These are phyloP conservation scores for Chunga burmeisteri DNA, from an alignment of 2,113 vertebrate species.

Conservation along the genomic window DNA sequence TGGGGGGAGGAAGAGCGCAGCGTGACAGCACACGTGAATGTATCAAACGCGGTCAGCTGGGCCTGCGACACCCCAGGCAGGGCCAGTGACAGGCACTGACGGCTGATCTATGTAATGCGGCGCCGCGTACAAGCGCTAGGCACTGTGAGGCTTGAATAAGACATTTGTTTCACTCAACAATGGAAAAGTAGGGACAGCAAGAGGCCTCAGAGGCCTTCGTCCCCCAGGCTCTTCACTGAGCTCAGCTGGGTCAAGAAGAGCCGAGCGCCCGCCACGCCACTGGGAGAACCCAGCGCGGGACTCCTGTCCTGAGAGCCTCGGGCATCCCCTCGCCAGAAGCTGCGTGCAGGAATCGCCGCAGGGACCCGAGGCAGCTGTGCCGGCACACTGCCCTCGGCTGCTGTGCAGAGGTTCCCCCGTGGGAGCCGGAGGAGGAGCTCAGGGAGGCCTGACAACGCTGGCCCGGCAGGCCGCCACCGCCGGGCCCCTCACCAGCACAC, in stretches of 20 bases:
- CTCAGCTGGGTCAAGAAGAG: not conserved
- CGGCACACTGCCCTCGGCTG: not conserved
- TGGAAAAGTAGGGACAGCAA: not conserved
- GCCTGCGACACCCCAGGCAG: not conserved
- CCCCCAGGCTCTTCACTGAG: not conserved
- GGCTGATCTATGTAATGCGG: fast-evolving
- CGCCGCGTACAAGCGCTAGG: fast-evolving
- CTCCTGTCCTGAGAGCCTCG: fast-evolving
- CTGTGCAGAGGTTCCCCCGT: fast-evolving
- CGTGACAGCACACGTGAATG: fast-evolving
- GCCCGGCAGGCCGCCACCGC: not conserved
- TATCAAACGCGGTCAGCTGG: fast-evolving
- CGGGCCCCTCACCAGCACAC: not conserved
- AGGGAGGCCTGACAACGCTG: not conserved
- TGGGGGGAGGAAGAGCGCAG: not conserved
- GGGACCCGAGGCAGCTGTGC: not conserved
- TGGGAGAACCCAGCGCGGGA: fast-evolving
- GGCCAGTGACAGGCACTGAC: not conserved
- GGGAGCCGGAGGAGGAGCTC: not conserved
- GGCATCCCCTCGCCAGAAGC: not conserved
- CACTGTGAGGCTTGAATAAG: fast-evolving
- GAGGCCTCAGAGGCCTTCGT: not conserved
- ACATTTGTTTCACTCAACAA: not conserved
- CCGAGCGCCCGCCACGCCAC: fast-evolving
- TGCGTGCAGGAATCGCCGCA: not conserved